Percentiles rank a stretch among this genome's conserved stretches.
Evolutionary conservation across 2,888 invertebrate genomes (phyloP).

Genomic region (Eupithecia centaureata): DNA sequence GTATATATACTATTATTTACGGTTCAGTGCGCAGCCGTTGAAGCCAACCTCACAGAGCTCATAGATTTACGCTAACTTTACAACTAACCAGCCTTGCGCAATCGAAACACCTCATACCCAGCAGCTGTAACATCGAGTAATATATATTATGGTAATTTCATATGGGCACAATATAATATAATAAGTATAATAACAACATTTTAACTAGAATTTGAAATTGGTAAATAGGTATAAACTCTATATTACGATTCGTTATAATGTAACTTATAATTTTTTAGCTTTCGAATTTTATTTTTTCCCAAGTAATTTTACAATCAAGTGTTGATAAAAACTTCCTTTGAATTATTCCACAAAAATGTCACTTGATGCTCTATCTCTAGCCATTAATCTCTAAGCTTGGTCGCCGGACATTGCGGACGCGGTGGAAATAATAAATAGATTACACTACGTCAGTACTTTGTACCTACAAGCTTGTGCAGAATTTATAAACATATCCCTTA

Average conservation of each 20-base stretch:
- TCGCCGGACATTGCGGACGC: slow-evolving; percentile 52
- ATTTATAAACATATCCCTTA: neutral
- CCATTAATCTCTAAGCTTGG: slow-evolving; percentile 47
- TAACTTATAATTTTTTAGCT: neutral
- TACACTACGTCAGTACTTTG: neutral
- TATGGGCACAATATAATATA: too few relatives aligned
- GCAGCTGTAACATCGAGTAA: too few relatives aligned
- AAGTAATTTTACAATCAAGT: neutral
- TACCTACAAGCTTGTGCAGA: neutral
- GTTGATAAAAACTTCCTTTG: neutral
- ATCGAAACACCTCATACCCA: neutral
- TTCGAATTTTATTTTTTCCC: neutral
- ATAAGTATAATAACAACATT: too few relatives aligned
- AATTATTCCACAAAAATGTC: neutral
- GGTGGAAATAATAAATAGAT: slow-evolving; percentile 52
- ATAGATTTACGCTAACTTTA: too few relatives aligned
- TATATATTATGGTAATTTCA: too few relatives aligned
- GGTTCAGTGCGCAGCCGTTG: too few relatives aligned
- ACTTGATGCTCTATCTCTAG: neutral
- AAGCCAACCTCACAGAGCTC: too few relatives aligned
- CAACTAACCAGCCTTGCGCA: neutral
- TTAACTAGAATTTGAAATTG: too few relatives aligned
- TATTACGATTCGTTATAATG: too few relatives aligned
- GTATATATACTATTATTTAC: too few relatives aligned
- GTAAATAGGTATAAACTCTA: too few relatives aligned